Evolutionary conservation across 1,140 invertebrate genomes (phyloP).

Genomic region (Megalopta genalis): DNA sequence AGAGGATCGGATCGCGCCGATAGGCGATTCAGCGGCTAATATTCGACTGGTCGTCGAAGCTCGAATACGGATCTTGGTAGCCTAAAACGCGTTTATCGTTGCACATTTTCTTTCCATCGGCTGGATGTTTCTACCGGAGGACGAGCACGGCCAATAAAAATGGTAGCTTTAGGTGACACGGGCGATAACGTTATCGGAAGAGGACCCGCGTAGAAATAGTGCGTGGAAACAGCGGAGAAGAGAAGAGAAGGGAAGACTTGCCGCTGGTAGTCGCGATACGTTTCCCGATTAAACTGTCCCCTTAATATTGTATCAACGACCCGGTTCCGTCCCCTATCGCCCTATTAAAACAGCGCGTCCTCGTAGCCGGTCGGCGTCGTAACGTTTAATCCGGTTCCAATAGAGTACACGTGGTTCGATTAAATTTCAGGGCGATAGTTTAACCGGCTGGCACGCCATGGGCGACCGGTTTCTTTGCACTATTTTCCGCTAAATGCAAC

Average conservation of each 20-base stretch:
- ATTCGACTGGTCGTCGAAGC: no score
- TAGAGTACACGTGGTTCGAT: neutral
- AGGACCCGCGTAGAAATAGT: neutral
- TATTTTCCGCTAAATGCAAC: neutral
- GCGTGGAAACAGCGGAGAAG: neutral
- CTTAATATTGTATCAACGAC: neutral
- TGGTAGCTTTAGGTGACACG: no score
- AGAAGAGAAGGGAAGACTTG: neutral
- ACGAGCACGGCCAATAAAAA: no score
- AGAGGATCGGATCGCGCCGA: no score
- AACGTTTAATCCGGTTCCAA: slow-evolving; percentile 7
- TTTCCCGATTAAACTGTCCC: neutral
- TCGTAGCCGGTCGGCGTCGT: neutral
- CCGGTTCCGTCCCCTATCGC: neutral
- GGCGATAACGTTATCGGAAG: no score
- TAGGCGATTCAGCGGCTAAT: no score
- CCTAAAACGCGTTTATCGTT: no score
- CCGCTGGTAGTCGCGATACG: slow-evolving; percentile 1
- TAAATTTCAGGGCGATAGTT: slow-evolving; percentile 7
- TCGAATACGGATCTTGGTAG: no score
- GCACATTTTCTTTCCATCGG: no score
- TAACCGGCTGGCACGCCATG: neutral
- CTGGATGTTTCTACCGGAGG: no score
- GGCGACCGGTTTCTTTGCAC: neutral
- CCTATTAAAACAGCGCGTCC: neutral